These are phyloP conservation scores for Pocota personata DNA, from an alignment of 2,888 invertebrate species.

Conservation along the genomic window DNA sequence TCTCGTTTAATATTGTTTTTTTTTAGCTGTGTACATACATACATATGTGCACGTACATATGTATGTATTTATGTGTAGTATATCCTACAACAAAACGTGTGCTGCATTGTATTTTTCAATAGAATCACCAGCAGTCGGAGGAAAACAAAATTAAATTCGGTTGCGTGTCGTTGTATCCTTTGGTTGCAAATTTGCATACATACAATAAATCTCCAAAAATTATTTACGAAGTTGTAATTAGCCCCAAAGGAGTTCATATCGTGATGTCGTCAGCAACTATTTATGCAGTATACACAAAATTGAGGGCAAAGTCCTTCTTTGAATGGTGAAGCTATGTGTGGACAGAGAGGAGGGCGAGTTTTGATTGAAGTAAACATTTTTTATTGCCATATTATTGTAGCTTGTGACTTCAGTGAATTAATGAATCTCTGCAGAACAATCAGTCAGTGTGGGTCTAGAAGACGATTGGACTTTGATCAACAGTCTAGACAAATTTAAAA, in stretches of 20 bases:
- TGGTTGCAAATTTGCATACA: neutral
- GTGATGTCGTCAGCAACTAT: neutral
- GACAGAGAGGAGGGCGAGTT: neutral
- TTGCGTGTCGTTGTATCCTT: slow-evolving; percentile 1
- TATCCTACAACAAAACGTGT: neutral
- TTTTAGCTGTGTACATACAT: neutral
- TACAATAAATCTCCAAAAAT: slow-evolving; percentile 12
- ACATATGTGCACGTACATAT: neutral
- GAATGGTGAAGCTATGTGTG: neutral
- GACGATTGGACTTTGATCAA: no score
- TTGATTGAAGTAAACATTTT: neutral
- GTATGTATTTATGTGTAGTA: neutral
- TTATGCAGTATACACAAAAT: neutral
- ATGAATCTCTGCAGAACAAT: no score
- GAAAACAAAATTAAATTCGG: neutral
- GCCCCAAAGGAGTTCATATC: neutral
- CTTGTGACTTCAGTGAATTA: no score
- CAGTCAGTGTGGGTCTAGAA: no score
- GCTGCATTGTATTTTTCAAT: neutral
- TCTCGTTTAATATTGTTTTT: neutral
- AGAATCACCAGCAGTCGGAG: neutral
- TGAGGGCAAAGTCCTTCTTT: neutral
- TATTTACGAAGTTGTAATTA: slow-evolving; percentile 11
- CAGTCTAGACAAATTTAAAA: no score
- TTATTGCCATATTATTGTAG: no score